phyloP scores from a whole-genome alignment of 2,888 invertebrate species.

The Cordylochernes scorpioides region DNA sequence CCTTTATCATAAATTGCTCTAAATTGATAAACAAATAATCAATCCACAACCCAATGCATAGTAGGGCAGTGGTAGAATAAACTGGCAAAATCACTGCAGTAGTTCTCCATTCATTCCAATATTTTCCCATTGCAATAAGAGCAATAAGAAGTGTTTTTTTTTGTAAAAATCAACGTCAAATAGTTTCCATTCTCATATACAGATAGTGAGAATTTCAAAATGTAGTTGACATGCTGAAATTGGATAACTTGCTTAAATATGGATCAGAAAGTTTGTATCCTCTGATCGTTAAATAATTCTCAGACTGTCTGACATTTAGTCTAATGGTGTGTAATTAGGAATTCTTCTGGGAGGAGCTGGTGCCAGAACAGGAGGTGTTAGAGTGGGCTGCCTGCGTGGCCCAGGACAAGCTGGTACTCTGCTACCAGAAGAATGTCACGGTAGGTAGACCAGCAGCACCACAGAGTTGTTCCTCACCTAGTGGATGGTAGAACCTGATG shows the following conservation, averaged over 20 bases:
- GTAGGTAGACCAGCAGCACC: no score
- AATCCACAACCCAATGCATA: no score
- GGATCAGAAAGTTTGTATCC: slow-evolving; percentile 28
- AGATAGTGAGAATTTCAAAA: slow-evolving; percentile 13
- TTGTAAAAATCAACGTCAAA: no score
- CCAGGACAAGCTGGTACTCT: slow-evolving; percentile 52
- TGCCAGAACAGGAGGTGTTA: slow-evolving; percentile 57
- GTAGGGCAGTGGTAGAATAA: no score
- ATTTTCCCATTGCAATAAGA: no score
- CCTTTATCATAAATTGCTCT: no score
- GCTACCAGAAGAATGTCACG: slow-evolving; percentile 78
- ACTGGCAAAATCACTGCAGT: no score
- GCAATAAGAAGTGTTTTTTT: no score
- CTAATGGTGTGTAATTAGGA: slow-evolving; percentile 8
- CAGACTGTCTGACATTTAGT: neutral
- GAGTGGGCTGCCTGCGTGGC: slow-evolving; percentile 57
- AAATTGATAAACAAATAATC: no score
- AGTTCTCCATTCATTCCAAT: no score
- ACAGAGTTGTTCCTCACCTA: neutral
- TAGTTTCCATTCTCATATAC: no score
- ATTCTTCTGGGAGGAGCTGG: slow-evolving; percentile 34
- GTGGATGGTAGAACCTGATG: slow-evolving; percentile 38
- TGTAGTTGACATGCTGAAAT: slow-evolving; percentile 52
- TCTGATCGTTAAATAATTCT: neutral
- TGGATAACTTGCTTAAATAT: no score